phyloP scores from a whole-genome alignment of 2,113 vertebrate genomes.

The Ictalurus furcatus region DNA sequence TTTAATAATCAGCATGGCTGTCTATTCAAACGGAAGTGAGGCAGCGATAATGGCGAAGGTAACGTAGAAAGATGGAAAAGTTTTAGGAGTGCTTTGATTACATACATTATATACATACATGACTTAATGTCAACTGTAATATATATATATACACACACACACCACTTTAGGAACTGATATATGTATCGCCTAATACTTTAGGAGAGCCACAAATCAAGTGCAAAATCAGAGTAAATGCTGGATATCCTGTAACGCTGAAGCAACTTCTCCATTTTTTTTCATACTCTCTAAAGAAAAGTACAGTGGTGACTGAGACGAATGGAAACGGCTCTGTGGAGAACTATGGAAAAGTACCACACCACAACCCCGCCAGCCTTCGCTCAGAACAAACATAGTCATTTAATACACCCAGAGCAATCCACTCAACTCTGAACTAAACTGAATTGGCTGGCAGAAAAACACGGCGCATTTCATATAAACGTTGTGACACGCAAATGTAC shows the following conservation, averaged over 20 bases:
- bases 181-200: neutral
- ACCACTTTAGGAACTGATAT: no score
- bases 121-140: neutral
- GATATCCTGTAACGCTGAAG: neutral
- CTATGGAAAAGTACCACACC: neutral
- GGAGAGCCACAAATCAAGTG: neutral
- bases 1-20: constrained; percentile 49
- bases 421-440: neutral
- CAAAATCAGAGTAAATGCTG: neutral
- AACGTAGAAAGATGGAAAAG: neutral
- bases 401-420: neutral
- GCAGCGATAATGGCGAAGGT: neutral
- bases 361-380: neutral
- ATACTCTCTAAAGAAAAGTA: neutral
- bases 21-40: constrained; percentile 35
- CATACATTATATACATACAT: neutral
- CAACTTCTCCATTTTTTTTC: neutral
- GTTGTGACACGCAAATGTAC: neutral
- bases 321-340: neutral
- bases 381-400: neutral
- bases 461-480: neutral
- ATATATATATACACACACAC: no score
- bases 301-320: neutral
- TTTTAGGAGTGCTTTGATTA: neutral
- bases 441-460: neutral